Percentiles rank a stretch among this genome's conserved stretches.
These are phyloP conservation scores for Rattus rattus DNA, from an alignment of 2,113 vertebrate species.

Conservation along the genomic window DNA sequence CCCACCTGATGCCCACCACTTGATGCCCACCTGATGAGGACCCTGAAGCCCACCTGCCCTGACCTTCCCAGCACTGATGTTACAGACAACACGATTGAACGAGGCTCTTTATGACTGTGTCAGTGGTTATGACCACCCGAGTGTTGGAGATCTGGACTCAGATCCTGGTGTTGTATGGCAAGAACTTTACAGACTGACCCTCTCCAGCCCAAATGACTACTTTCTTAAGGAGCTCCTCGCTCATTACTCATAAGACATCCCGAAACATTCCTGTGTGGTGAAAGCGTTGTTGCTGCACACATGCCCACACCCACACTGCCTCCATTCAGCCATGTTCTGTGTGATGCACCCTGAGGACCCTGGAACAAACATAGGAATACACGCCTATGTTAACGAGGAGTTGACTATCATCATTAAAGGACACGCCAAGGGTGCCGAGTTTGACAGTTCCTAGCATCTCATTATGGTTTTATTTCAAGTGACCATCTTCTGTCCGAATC, in stretches of 20 bases:
- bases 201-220: not conserved
- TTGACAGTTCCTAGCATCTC: conserved; percentile 17
- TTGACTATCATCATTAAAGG: conserved; percentile 47
- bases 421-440: not conserved
- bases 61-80: not conserved
- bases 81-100: too few relatives aligned
- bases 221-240: conserved; percentile 46
- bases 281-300: not conserved
- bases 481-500: conserved; percentile 60
- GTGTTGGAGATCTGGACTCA: not conserved
- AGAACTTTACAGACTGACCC: not conserved
- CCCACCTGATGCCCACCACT: not conserved
- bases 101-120: not conserved
- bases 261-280: not conserved
- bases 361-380: not conserved
- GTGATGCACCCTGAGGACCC: not conserved
- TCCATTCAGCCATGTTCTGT: not conserved
- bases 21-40: not conserved
- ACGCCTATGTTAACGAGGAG: not conserved
- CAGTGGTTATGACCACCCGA: not conserved
- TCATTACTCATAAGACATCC: not conserved
- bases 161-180: too few relatives aligned
- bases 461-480: conserved; percentile 68
- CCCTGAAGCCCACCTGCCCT: not conserved
- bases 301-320: not conserved